Percentiles rank a stretch among this genome's conserved stretches.
Conservation (phyloP, 2,797 vertebrate genomes). For the Rhinoraja longicauda region DNA sequence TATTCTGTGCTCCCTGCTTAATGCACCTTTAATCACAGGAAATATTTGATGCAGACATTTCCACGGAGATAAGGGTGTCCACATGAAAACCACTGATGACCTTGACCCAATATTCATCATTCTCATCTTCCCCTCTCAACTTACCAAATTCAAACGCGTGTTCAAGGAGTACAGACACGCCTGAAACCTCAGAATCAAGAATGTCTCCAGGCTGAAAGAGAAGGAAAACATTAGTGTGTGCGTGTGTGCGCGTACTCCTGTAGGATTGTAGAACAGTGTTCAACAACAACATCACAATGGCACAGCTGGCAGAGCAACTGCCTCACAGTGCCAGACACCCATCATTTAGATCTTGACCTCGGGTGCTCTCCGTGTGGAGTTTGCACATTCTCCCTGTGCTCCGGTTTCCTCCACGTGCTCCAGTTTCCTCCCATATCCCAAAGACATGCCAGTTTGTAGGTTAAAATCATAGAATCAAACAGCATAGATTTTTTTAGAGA, state of each 20-base stretch:
- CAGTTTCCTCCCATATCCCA: no score
- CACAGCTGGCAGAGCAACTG: no score
- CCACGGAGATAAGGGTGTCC: neutral
- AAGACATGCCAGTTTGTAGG: no score
- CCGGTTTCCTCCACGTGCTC: no score
- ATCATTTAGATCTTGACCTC: no score
- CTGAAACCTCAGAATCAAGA: constrained; percentile 67
- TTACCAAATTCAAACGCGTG: constrained; percentile 85
- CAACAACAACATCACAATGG: no score
- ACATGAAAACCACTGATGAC: neutral
- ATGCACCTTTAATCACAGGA: neutral
- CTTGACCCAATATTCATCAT: neutral
- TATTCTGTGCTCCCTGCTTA: neutral
- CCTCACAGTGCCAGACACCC: no score
- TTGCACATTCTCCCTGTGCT: no score
- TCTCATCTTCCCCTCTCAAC: constrained; percentile 41
- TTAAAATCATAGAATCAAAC: no score
- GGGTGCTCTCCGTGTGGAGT: no score
- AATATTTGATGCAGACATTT: neutral
- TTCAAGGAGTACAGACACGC: constrained; percentile 70
- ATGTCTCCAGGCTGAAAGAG: constrained; percentile 60
- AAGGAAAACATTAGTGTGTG: constrained; percentile 39
- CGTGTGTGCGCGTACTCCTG: neutral
- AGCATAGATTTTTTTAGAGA: no score
- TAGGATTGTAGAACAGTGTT: neutral